Base-by-base conservation (phyloP, 2,797 vertebrate genomes). In the Calcarius lapponicus region DNA sequence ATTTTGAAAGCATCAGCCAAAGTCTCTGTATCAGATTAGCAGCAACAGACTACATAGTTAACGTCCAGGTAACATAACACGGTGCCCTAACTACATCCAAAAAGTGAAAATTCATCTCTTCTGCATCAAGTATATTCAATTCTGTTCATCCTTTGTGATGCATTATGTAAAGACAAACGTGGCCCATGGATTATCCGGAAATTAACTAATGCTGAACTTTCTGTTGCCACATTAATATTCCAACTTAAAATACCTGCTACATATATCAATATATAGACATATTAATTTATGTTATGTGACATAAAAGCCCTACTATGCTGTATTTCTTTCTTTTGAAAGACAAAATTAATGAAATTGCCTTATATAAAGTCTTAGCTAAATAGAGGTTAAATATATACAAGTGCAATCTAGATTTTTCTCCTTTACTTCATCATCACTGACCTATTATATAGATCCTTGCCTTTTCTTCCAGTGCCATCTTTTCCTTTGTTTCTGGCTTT, bases 401-500 rank as follows among this genome's bases (percentile, higher is more conserved):
- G 4, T 36, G 4, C 28, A 43, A 83, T 87, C 32, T 79, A 3
- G 67, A 53, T 50, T 80, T 82, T 79, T 91, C 61, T 80, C 26
- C 34, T 91, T 69, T 54, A 64, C 24, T 75, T 92, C 40, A 50
- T 73, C 26, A n/a, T 83, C 32, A 29, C 24, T 34, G 25, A 83
- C 38, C 15, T 71, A 26, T 69, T 45, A 25, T n/a, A 56, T 12
- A 71, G 36, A 51, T 51, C 25, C 38, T 9, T 34, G 18, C 8
- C 42, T 94, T 91, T 78, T 66, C 74, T 88, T 42, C 56, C 42
- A 19, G 6, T 47, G 21, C 10, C 48, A 17, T 53, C 43, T 45
- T 93, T 92, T 60, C 67, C 51, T 95, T 93, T 93, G 34, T 95
- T 95, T 96, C 94, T 93, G 66, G 66, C 57, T 96, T 95, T 89